phyloP scores from a whole-genome alignment of 2,113 vertebrate genomes.

The Cyprichromis sp. region DNA sequence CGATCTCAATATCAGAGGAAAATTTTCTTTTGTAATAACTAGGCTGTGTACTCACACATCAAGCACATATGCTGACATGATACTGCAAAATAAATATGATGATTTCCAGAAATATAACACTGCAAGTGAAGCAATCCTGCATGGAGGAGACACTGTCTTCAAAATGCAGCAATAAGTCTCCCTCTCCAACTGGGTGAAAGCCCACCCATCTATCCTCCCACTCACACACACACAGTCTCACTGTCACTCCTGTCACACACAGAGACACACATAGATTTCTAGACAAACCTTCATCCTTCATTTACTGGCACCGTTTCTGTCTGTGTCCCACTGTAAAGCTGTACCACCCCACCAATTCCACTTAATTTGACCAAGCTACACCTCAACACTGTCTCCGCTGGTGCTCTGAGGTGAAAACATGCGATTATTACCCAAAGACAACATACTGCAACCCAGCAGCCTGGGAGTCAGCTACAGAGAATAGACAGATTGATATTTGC shows the following conservation, averaged over 20 bases:
- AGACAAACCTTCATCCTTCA: constrained; percentile 49
- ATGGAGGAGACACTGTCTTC: background rate
- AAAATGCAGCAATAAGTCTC: constrained; percentile 10
- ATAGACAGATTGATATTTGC: constrained; percentile 22
- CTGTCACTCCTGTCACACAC: background rate
- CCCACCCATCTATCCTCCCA: constrained; percentile 19
- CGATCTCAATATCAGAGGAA: background rate
- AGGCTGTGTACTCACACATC: background rate
- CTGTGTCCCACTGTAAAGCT: background rate
- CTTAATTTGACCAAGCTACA: background rate
- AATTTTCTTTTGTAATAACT: background rate
- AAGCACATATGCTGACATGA: background rate
- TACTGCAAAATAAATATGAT: background rate
- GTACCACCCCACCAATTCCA: background rate
- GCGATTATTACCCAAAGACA: constrained; percentile 12
- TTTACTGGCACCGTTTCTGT: constrained; percentile 5
- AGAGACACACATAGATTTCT: background rate
- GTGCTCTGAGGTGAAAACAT: background rate
- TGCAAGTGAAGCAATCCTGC: background rate
- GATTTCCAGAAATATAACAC: background rate
- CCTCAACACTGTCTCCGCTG: background rate
- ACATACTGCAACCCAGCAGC: background rate
- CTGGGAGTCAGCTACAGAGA: constrained; percentile 1
- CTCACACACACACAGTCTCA: constrained; percentile 4
- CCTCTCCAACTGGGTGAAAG: background rate